These are phyloP conservation scores for Plebejus melissa DNA, from an alignment of 2,888 invertebrate genomes.

Conservation along the genomic window DNA sequence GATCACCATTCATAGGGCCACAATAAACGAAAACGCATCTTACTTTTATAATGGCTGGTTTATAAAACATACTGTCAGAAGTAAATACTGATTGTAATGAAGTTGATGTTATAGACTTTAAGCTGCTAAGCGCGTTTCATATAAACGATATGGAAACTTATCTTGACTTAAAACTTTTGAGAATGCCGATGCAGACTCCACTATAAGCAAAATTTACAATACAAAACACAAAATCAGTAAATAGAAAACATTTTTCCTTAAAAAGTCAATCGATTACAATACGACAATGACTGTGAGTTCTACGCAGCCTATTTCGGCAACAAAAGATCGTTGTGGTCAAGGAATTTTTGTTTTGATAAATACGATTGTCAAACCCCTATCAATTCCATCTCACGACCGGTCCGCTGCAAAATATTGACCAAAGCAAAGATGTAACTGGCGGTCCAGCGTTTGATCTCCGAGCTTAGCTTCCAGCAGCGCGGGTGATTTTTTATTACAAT, in stretches of 20 bases:
- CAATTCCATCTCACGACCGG: conserved; percentile 52
- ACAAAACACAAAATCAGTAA: too few species aligned
- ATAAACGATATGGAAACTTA: not conserved
- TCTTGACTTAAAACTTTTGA: not conserved
- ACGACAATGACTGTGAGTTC: not conserved
- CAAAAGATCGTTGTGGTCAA: conserved; percentile 33
- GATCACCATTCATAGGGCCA: conserved; percentile 61
- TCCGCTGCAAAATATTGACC: conserved; percentile 68
- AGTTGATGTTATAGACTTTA: conserved; percentile 28
- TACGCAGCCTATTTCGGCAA: conserved; percentile 15
- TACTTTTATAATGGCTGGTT: conserved; percentile 52
- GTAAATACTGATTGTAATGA: conserved; percentile 39
- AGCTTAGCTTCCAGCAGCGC: conserved; percentile 42
- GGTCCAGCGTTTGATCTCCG: conserved; percentile 58
- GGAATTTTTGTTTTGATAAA: conserved; percentile 50
- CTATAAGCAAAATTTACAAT: not conserved
- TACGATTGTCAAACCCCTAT: conserved; percentile 55
- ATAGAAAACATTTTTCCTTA: not conserved
- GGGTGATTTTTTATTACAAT: conserved; percentile 24
- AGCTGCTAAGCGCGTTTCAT: conserved; percentile 13
- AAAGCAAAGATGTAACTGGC: conserved; percentile 50
- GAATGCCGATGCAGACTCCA: not conserved
- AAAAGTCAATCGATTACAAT: not conserved
- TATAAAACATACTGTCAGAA: conserved; percentile 42
- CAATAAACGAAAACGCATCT: conserved; percentile 53